A percentile compares a stretch with the other conserved stretches of the same genome.
Conservation (phyloP, 2,113 vertebrate genomes). For the Prunella fulvescens region DNA sequence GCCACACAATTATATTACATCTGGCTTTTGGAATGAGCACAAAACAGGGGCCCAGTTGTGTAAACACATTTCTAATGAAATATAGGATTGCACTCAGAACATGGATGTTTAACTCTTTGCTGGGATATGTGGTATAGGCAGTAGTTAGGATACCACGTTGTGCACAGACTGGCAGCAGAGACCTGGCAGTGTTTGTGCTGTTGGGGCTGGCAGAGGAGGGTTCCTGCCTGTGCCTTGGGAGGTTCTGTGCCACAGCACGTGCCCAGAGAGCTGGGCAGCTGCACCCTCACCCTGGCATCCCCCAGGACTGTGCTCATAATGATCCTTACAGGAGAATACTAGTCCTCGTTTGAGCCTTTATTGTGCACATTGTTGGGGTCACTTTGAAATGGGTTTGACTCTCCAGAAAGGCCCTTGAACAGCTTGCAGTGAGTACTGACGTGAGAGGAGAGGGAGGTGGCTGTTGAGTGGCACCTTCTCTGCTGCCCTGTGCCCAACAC, state of each 20-base stretch:
- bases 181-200: fast-evolving
- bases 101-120: not conserved
- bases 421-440: fast-evolving
- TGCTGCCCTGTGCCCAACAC: not conserved
- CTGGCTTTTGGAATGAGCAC: slow-evolving; percentile 18
- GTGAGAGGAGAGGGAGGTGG: not conserved
- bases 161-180: not conserved
- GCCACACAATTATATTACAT: not conserved
- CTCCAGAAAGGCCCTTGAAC: not conserved
- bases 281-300: not conserved
- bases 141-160: not conserved
- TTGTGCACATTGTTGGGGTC: fast-evolving
- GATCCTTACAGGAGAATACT: not conserved
- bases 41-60: not conserved
- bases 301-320: fast-evolving
- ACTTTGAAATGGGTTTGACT: not conserved
- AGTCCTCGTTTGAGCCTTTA: fast-evolving
- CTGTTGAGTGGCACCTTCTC: not conserved
- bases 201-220: not conserved
- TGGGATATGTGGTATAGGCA: not conserved
- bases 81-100: not conserved
- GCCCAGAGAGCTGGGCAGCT: not conserved
- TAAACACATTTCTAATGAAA: not conserved
- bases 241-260: fast-evolving
- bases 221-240: not conserved